phyloP scores from a whole-genome alignment of 1,140 invertebrate species.

The Gryon sp. region DNA sequence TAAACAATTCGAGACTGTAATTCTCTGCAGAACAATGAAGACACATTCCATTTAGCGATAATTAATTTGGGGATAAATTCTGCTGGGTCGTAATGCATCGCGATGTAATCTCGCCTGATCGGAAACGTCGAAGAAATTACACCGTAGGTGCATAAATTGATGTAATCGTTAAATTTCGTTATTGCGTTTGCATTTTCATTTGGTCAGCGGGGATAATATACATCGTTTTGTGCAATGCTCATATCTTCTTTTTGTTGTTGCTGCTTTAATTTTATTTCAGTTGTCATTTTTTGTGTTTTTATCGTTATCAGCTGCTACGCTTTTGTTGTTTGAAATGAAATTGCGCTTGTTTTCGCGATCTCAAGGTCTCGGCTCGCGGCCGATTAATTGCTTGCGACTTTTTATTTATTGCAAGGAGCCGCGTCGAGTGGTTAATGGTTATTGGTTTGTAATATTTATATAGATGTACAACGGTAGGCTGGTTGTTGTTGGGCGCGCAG shows the following conservation, averaged over 20 bases:
- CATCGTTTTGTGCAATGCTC: too few species aligned
- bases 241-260: too few species aligned
- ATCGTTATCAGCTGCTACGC: background rate
- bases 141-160: conserved; percentile 31
- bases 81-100: conserved; percentile 9
- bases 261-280: too few species aligned
- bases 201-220: background rate
- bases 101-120: conserved; percentile 34
- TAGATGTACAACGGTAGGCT: conserved; percentile 49
- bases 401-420: conserved; percentile 73
- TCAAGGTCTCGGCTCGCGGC: conserved; percentile 67
- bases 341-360: conserved; percentile 64
- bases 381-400: conserved; percentile 72
- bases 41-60: conserved; percentile 25
- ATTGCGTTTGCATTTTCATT: conserved; percentile 28
- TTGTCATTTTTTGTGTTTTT: background rate
- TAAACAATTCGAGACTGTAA: conserved; percentile 3
- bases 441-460: conserved; percentile 73
- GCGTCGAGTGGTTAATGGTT: conserved; percentile 73
- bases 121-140: conserved; percentile 38
- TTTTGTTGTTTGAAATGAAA: conserved; percentile 19
- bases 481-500: conserved; percentile 39
- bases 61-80: conserved; percentile 49
- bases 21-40: conserved; percentile 23
- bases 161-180: conserved; percentile 41